Base-by-base conservation (phyloP, 1,140 invertebrate species). In the Euura saliciscinereae region DNA sequence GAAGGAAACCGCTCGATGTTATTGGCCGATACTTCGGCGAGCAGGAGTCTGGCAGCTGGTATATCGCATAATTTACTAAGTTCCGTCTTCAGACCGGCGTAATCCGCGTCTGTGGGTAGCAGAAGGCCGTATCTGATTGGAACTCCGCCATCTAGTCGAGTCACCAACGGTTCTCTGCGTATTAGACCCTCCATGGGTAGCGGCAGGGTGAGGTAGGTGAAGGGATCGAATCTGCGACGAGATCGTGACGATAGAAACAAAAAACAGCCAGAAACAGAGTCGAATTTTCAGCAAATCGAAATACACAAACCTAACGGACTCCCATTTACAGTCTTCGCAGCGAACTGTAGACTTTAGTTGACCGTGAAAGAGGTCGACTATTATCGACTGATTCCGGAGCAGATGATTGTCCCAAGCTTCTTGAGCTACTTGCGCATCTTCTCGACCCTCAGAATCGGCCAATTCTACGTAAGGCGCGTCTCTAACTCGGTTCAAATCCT, bases 341-440 rank as follows among this genome's bases (percentile, higher is more conserved):
- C 66, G 66, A 71, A 86, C 87, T 84, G 94, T 93, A 3, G 95
- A 96, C 87, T 96, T 96, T 0, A 97, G 88, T 84, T 97, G 95
- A 0, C 96, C 96, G 87, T 97, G 96, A 87, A 97, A 97, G 66
- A 97, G 87, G 85, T 97, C 96, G 44, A 96, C 95, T 69, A 97
- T 92, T 70, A 97, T 94, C 4, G 95, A 96, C 83, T 93, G 91
- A 88, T 90, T 96, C 71, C 95, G 88, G 4, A 92, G 85, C 69
- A 94, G 88, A 85, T 96, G 94, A 82, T 94, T 94, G 65, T 93
- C 91, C 95, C 95, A 97, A 43, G 95, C 95, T 88, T 95, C 92
- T 78, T 92, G 89, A 45, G 93, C 92, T 72, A 95, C 94, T 45
- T 91, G 89, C 76, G 92, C 90, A 85, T 96, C 94, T 2, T 93